A percentile compares a stretch with the other conserved stretches of the same genome.
Conservation (phyloP, 1,140 invertebrate species). For the Pachyrhynchus sulphureomaculatus region DNA sequence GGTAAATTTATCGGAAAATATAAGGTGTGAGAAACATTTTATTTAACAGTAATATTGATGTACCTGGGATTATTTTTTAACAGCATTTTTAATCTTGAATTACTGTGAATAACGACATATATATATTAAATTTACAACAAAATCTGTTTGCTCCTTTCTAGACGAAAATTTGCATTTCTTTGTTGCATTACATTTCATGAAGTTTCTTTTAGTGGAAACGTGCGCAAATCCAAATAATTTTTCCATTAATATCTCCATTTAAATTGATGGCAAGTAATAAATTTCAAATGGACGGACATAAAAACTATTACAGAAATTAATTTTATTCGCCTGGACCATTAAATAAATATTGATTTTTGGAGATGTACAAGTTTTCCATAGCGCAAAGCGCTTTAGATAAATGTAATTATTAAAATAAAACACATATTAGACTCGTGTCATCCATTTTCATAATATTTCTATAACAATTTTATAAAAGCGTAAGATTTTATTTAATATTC, state of each 20-base stretch:
- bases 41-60: too few relatives aligned
- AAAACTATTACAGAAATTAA: conserved; percentile 27
- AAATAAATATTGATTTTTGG: conserved; percentile 5
- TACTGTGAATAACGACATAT: too few relatives aligned
- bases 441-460: background rate
- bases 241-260: background rate
- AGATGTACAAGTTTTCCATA: conserved; percentile 2
- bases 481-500: background rate
- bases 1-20: too few relatives aligned
- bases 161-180: background rate
- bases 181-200: background rate
- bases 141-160: background rate
- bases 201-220: background rate
- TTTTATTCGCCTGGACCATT: conserved; percentile 14
- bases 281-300: conserved; percentile 29
- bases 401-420: too few relatives aligned
- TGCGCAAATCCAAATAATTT: conserved; percentile 5
- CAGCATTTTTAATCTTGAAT: too few relatives aligned
- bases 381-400: background rate
- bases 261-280: conserved; percentile 21
- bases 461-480: conserved; percentile 19
- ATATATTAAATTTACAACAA: too few relatives aligned
- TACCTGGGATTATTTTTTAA: too few relatives aligned
- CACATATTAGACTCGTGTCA: background rate
- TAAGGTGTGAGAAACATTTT: too few relatives aligned